Evolutionary conservation across 2,113 vertebrate species (phyloP).

Genomic region (Promerops cafer): DNA sequence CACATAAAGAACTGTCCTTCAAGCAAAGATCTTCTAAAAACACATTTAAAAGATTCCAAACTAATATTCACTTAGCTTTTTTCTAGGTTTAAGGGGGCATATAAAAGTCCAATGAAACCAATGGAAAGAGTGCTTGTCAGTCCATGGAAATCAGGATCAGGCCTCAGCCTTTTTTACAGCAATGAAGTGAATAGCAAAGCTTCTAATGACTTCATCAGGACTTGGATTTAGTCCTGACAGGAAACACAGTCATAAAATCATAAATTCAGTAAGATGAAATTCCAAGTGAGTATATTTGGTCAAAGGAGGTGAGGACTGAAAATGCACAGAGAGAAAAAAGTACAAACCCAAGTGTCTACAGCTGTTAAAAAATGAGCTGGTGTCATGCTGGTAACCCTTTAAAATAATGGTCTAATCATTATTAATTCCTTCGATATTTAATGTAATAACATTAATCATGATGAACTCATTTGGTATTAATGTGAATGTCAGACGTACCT

Average conservation of each 20-base stretch:
- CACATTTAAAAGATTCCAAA: background rate
- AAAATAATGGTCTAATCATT: conserved; percentile 64
- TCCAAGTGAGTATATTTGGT: conserved; percentile 31
- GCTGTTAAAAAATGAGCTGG: conserved; percentile 44
- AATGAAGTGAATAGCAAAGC: background rate
- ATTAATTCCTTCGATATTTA: conserved; percentile 58
- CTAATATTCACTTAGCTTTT: background rate
- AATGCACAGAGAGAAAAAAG: conserved; percentile 8
- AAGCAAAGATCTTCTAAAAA: background rate
- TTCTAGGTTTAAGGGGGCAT: background rate
- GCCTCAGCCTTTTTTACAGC: background rate
- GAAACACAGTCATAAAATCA: conserved; percentile 37
- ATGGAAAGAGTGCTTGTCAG: background rate
- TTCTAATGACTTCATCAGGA: conserved; percentile 28
- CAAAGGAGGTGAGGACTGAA: conserved; percentile 17
- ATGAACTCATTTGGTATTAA: conserved; percentile 57
- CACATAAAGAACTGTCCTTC: background rate
- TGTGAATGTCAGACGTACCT: conserved; percentile 10
- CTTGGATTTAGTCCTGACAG: conserved; percentile 25
- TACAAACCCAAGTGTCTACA: conserved; percentile 36
- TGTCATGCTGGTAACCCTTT: conserved; percentile 53
- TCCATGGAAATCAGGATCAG: background rate
- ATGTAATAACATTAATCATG: conserved; percentile 53
- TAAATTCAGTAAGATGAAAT: conserved; percentile 52
- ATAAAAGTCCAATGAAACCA: background rate